Percentiles rank a stretch among this genome's conserved stretches.
These are phyloP conservation scores for Hypotaenidia philippensis DNA, from an alignment of 2,797 vertebrate genomes.

Conservation along the genomic window DNA sequence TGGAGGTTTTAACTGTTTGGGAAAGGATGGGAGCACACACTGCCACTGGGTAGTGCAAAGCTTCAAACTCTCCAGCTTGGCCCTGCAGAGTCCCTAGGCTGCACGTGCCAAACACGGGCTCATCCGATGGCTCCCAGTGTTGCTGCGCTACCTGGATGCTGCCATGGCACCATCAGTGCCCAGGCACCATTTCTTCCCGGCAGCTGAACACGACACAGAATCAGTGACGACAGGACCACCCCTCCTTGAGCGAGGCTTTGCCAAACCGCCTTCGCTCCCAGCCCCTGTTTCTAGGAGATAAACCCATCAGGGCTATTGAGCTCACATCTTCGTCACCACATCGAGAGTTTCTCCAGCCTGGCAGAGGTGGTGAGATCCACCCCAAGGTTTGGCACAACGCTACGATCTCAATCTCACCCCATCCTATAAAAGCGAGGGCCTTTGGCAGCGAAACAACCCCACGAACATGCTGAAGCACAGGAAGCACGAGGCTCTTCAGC, in stretches of 20 bases:
- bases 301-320: background rate
- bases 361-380: slow-evolving; percentile 34
- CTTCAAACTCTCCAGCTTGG: background rate
- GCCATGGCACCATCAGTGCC: background rate
- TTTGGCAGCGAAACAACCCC: background rate
- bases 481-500: background rate
- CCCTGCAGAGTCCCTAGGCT: background rate
- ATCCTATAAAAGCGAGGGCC: fast-evolving
- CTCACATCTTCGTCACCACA: background rate
- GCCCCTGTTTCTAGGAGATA: background rate
- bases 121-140: background rate
- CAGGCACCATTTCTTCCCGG: background rate
- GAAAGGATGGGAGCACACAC: background rate
- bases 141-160: background rate
- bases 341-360: background rate
- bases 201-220: fast-evolving
- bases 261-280: background rate
- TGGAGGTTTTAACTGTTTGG: fast-evolving
- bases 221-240: background rate
- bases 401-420: background rate
- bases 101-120: fast-evolving
- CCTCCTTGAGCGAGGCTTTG: background rate
- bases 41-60: fast-evolving
- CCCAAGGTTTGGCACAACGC: background rate
- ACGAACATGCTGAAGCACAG: background rate